Percentiles rank a stretch among this genome's conserved stretches.
Conservation (phyloP, 1,140 invertebrate genomes). For the Scaptomyza hsui region DNA sequence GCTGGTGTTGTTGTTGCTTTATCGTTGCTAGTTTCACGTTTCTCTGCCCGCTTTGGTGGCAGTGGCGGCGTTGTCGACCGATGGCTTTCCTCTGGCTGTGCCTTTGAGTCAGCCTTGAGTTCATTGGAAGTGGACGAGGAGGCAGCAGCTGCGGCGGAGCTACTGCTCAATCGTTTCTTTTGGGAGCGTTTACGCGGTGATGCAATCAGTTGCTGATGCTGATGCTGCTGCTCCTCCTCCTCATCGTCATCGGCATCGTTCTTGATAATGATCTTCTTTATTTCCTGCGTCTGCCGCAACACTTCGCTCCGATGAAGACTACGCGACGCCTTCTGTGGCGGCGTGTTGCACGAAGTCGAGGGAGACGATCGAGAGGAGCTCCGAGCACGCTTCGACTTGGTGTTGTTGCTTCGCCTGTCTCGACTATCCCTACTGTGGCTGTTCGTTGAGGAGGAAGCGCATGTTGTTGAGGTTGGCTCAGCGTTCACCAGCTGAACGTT, state of each 20-base stretch:
- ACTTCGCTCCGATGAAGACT: conserved; percentile 71
- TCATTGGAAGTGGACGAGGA: conserved; percentile 53
- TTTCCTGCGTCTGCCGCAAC: conserved; percentile 72
- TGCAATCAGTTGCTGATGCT: not conserved
- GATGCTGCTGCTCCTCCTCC: conserved; percentile 49
- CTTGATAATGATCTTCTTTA: conserved; percentile 79
- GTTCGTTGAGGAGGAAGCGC: conserved; percentile 64
- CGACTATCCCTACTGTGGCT: conserved; percentile 10
- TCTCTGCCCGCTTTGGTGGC: conserved; percentile 52
- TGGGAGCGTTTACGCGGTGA: conserved; percentile 41
- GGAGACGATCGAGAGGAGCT: conserved; percentile 58
- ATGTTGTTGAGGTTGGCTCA: conserved; percentile 64
- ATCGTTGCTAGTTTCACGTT: conserved; percentile 43
- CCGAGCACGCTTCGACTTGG: conserved; percentile 44
- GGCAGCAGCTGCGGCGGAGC: not conserved
- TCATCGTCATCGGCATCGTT: conserved; percentile 76
- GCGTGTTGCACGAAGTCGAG: conserved; percentile 60
- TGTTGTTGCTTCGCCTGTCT: conserved; percentile 37
- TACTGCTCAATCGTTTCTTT: conserved; percentile 23
- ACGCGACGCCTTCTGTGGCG: conserved; percentile 55
- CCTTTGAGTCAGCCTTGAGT: conserved; percentile 29
- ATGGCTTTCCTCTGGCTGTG: conserved; percentile 32
- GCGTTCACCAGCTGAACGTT: conserved; percentile 26
- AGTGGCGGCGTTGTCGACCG: conserved; percentile 76
- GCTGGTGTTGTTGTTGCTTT: conserved; percentile 8